phyloP scores from a whole-genome alignment of 2,113 vertebrate species.

The Gallinago media region DNA sequence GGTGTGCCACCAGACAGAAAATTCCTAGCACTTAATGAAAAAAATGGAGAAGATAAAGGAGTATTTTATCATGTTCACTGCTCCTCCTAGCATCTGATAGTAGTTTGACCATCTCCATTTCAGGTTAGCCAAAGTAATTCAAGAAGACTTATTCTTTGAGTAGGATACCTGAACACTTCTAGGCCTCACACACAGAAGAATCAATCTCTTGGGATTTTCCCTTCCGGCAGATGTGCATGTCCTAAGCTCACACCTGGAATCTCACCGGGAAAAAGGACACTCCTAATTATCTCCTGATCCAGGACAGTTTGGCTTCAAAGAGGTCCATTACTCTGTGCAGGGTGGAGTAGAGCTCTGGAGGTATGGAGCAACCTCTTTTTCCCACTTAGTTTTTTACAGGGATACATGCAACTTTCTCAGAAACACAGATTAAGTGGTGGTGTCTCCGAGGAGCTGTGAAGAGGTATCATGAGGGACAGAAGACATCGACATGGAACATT shows the following conservation, averaged over 20 bases:
- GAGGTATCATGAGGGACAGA: neutral
- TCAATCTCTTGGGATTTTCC: neutral
- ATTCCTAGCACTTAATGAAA: neutral
- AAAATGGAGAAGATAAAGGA: neutral
- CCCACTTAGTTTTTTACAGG: neutral
- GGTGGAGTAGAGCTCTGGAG: neutral
- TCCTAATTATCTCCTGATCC: neutral
- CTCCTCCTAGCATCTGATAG: neutral
- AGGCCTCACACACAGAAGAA: neutral
- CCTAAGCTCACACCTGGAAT: neutral
- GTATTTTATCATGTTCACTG: neutral
- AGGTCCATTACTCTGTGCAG: neutral
- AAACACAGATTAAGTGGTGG: neutral
- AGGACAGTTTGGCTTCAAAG: neutral
- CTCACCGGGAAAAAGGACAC: neutral
- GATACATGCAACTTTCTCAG: neutral
- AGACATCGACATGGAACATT: neutral
- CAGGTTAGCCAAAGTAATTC: neutral
- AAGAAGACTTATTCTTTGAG: neutral
- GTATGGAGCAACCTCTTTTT: neutral
- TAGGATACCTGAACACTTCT: neutral
- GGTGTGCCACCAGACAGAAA: neutral
- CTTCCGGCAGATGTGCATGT: neutral
- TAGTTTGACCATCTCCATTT: neutral
- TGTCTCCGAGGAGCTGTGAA: constrained; percentile 15